These are phyloP conservation scores for Ruditapes philippinarum DNA, from an alignment of 1,140 invertebrate genomes.

Conservation along the genomic window DNA sequence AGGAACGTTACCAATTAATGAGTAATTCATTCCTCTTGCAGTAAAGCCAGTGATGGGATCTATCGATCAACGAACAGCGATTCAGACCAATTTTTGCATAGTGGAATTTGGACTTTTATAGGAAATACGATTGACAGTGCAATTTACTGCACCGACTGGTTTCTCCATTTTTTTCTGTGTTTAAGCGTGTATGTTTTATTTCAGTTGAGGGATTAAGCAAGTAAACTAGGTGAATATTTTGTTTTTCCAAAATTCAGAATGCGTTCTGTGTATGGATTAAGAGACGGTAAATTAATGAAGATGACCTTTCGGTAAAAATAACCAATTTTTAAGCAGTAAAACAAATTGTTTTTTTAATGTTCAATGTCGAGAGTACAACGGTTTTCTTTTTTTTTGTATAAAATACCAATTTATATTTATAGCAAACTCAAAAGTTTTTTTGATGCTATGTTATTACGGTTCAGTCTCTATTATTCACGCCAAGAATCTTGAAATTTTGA, in stretches of 20 bases:
- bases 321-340: too few species aligned
- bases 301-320: too few species aligned
- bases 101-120: conserved; percentile 15
- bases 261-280: too few species aligned
- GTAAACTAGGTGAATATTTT: neutral
- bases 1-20: conserved; percentile 23
- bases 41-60: conserved; percentile 11
- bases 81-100: conserved; percentile 38
- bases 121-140: neutral
- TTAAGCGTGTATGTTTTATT: neutral
- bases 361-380: too few species aligned
- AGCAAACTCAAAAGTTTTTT: too few species aligned
- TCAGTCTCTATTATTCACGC: too few species aligned
- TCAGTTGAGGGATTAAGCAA: neutral
- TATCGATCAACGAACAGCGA: neutral
- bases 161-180: neutral
- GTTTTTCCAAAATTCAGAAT: neutral
- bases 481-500: too few species aligned
- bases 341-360: too few species aligned
- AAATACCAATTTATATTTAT: too few species aligned
- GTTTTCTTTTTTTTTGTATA: too few species aligned
- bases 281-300: too few species aligned
- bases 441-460: too few species aligned
- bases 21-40: conserved; percentile 30
- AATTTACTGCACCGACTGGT: neutral